Base-by-base conservation (phyloP, 2,797 vertebrate genomes). In the Macropodus opercularis region DNA sequence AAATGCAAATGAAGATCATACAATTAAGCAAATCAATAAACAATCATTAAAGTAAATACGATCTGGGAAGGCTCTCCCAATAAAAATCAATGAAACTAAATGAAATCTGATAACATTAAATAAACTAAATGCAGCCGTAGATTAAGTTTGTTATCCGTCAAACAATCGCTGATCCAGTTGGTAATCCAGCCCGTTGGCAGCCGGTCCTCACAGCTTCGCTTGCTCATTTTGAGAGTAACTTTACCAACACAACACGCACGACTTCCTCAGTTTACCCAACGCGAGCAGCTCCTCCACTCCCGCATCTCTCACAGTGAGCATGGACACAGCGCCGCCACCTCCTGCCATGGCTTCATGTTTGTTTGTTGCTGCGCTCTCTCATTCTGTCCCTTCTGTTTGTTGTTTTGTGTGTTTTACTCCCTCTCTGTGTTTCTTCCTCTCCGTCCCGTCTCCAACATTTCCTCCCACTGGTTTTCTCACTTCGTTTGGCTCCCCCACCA, bases 361-460 rank as follows among this genome's bases (percentile, higher is more conserved):
- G 77, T 87, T 85, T 90, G 88, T 89, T 87, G 71, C 78, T 70
- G 76, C 67, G 34, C 62, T 79, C 73, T 77, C 52, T 35, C 80
- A 76, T 89, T 89, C 81, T 80, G 80, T 86, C 83, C 83, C 86
- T 81, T 86, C 84, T 89, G 84, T 87, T 87, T 86, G 85, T 86
- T 86, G 77, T 74, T 74, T 62, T 80, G 73, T 72, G 72, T 74
- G 56, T 71, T 81, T 79, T 75, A 85, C 82, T 82, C 69, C 72
- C 50, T 79, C 63, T 78, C 68, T 59, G 57, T 66, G 61, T 67
- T 64, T 79, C 74, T 69, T 75, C 69, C 64, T 75, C 62, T 80
- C 22, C 64, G 4, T 72, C 65, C 35, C 59, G 34, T 63, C 42
- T 72, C 55, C 61, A 61, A 38, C 54, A 55, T 58, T 64, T 67